Evolutionary conservation across 2,888 invertebrate species (phyloP).

Genomic region (Macrosoma leucophasiata): DNA sequence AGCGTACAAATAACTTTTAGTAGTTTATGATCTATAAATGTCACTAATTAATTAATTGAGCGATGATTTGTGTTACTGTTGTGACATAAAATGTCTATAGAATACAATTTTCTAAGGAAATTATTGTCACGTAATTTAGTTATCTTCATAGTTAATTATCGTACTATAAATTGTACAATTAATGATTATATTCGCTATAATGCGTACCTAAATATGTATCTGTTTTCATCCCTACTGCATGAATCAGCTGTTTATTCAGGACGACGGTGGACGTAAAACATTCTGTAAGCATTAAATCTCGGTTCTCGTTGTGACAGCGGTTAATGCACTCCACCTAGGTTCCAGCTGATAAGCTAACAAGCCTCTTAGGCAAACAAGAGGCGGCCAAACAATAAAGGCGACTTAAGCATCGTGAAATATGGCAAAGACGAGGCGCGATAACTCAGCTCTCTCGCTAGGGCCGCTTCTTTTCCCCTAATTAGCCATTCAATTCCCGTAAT

Average conservation of each 20-base stretch:
- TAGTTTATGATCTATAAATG: conserved; percentile 71
- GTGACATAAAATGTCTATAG: too few relatives aligned
- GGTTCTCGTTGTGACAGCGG: conserved; percentile 48
- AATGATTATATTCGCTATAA: background rate
- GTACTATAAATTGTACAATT: background rate
- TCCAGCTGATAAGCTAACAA: conserved; percentile 66
- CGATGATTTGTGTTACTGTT: too few relatives aligned
- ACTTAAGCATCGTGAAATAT: conserved; percentile 71
- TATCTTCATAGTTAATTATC: background rate
- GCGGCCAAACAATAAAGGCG: conserved; percentile 66
- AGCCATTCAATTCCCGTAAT: conserved; percentile 76
- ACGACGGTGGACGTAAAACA: conserved; percentile 9
- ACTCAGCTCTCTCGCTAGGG: conserved; percentile 54
- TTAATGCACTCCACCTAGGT: conserved; percentile 67
- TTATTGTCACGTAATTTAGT: conserved; percentile 1
- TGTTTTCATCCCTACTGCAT: too few relatives aligned
- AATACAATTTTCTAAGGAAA: conserved; percentile 6
- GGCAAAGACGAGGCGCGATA: conserved; percentile 65
- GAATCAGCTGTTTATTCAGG: too few relatives aligned
- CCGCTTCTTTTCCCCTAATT: conserved; percentile 73
- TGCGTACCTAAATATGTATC: too few relatives aligned
- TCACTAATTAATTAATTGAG: conserved; percentile 72
- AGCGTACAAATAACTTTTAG: conserved; percentile 64
- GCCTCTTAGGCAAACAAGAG: conserved; percentile 68
- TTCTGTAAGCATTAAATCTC: conserved; percentile 44